phyloP scores from a whole-genome alignment of 2,888 invertebrate genomes.

The Agrotis puta region DNA sequence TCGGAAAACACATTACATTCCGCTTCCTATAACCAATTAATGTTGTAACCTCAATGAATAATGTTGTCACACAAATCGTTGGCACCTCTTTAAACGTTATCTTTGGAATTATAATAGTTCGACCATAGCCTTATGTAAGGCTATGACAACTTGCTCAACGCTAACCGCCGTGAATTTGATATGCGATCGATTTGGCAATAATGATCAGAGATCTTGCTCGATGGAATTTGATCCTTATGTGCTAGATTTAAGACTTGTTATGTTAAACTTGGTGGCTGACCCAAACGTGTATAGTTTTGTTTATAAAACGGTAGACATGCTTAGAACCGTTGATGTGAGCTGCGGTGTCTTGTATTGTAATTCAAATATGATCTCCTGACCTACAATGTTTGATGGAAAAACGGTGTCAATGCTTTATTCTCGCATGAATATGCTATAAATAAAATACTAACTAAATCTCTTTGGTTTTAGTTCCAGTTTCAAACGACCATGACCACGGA shows the following conservation, averaged over 20 bases:
- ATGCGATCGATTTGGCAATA: constrained; percentile 60
- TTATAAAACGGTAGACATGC: constrained; percentile 41
- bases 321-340: constrained; percentile 26
- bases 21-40: neutral
- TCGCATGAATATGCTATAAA: neutral
- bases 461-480: neutral
- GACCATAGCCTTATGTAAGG: constrained; percentile 72
- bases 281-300: constrained; percentile 39
- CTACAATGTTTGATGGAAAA: neutral
- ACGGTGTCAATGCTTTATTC: neutral
- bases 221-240: constrained; percentile 24
- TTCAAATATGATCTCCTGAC: constrained; percentile 5
- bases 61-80: constrained; percentile 47
- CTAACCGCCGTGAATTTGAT: constrained; percentile 61
- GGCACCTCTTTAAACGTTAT: constrained; percentile 58
- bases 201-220: constrained; percentile 14
- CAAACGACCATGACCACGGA: neutral
- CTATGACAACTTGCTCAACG: constrained; percentile 60
- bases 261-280: neutral
- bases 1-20: neutral
- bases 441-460: neutral
- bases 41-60: constrained; percentile 24
- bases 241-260: constrained; percentile 8
- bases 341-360: constrained; percentile 11
- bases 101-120: constrained; percentile 77